A percentile compares a stretch with the other conserved stretches of the same genome.
phyloP scores from a whole-genome alignment of 2,113 vertebrate genomes.

The Sterrhoptilus dennistouni region DNA sequence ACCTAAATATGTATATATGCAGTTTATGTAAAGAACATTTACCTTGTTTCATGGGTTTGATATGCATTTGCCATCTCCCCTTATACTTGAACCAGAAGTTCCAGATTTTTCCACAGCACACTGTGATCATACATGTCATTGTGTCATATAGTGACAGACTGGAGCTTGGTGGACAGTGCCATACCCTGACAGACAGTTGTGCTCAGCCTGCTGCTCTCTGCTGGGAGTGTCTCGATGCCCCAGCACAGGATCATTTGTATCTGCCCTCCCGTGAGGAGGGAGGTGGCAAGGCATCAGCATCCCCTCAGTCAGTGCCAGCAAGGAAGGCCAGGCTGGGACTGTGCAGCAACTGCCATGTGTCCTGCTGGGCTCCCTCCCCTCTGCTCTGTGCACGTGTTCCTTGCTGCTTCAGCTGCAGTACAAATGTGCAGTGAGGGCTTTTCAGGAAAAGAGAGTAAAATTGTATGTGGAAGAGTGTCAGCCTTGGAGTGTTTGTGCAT shows the following conservation, averaged over 20 bases:
- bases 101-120: not conserved
- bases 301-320: not conserved
- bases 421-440: not conserved
- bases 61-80: not conserved
- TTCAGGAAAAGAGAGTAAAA: not conserved
- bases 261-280: not conserved
- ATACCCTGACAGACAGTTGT: not conserved
- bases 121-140: not conserved
- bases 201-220: not conserved
- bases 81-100: not conserved
- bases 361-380: not conserved
- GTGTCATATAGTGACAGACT: not conserved
- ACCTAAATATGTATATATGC: not conserved
- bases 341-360: not conserved
- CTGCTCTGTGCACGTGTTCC: rapidly evolving
- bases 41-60: not conserved
- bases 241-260: not conserved
- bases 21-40: not conserved
- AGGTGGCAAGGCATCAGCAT: not conserved
- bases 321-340: not conserved
- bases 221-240: not conserved
- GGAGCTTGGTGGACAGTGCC: not conserved
- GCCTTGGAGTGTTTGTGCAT: not conserved
- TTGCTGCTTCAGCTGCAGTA: not conserved
- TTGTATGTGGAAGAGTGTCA: not conserved